Conservation (phyloP, 2,797 vertebrate species). For the Microctenopoma steveboyesi region DNA sequence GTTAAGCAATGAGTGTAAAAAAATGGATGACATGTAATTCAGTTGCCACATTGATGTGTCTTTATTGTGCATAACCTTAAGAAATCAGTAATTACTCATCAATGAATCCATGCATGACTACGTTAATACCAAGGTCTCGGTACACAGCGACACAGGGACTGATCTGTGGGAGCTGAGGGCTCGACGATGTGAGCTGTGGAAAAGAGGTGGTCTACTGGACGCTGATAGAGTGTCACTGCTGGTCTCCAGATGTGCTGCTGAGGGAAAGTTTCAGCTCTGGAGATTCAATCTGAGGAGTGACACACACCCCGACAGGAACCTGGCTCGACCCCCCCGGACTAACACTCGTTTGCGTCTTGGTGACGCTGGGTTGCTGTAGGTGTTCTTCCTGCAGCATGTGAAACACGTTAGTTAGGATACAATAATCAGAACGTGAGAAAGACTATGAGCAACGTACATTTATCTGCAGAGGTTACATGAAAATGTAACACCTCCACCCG, state of each 20-base stretch:
- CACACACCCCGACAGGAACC: slow-evolving; percentile 53
- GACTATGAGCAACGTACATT: too few relatives aligned
- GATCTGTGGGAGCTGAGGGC: slow-evolving; percentile 1
- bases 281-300: slow-evolving; percentile 57
- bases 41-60: not conserved
- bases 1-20: not conserved
- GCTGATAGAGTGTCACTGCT: slow-evolving; percentile 43
- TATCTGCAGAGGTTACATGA: too few relatives aligned
- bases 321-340: slow-evolving; percentile 24
- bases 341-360: not conserved
- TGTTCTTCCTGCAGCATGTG: not conserved
- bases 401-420: not conserved
- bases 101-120: not conserved
- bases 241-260: slow-evolving; percentile 78
- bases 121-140: too few relatives aligned
- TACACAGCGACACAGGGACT: not conserved
- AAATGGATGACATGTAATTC: not conserved
- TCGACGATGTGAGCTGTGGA: not conserved
- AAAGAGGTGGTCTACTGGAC: slow-evolving; percentile 29
- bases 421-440: too few relatives aligned
- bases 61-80: not conserved
- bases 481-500: not conserved
- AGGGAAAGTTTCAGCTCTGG: slow-evolving; percentile 63
- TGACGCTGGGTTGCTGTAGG: too few relatives aligned
- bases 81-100: not conserved